phyloP scores from a whole-genome alignment of 2,113 vertebrate species.

The Cettia cetti region DNA sequence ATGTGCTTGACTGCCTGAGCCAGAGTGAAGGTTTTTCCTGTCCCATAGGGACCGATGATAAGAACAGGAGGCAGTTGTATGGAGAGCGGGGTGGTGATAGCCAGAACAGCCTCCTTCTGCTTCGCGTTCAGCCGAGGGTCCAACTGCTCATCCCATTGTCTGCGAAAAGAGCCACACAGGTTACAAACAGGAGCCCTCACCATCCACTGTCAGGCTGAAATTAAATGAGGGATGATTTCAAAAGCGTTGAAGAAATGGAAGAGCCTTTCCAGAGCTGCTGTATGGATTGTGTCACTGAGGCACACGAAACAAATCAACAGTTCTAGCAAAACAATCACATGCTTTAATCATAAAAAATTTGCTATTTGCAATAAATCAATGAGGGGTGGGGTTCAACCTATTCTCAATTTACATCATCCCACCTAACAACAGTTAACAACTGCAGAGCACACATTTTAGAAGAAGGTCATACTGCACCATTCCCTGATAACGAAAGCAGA shows the following conservation, averaged over 20 bases:
- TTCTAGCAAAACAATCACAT: neutral
- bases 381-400: neutral
- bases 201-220: neutral
- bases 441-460: neutral
- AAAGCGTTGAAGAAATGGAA: neutral
- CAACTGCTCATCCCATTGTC: constrained; percentile 98
- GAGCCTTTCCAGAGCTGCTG: neutral
- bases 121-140: constrained; percentile 97
- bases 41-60: constrained; percentile 97
- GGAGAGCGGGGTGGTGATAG: constrained; percentile 92
- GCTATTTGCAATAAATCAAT: neutral
- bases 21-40: constrained; percentile 98
- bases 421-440: neutral
- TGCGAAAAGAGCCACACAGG: constrained; percentile 49
- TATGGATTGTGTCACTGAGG: neutral
- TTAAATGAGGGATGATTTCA: neutral
- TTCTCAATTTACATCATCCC: neutral
- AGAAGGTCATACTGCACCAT: neutral
- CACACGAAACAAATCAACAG: neutral
- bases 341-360: neutral
- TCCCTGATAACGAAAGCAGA: neutral
- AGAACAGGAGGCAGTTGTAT: constrained; percentile 92
- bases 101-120: constrained; percentile 97
- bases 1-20: constrained; percentile 99
- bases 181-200: neutral